Evolutionary conservation across 2,113 vertebrate species (phyloP).

Genomic region (Sapajus apella): DNA sequence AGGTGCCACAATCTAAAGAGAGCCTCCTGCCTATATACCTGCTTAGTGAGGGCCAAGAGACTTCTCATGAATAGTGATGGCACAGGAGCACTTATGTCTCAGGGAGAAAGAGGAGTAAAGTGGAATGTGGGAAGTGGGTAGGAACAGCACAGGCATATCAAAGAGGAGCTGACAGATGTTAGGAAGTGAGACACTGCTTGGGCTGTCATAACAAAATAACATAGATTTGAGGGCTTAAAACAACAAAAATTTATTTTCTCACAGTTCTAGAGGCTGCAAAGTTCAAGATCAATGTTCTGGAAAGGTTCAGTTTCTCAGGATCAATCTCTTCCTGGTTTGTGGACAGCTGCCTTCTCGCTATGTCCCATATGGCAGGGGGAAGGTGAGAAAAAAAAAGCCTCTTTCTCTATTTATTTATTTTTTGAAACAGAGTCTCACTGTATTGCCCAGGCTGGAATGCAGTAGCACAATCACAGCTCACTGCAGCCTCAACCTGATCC

Average conservation of each 20-base stretch:
- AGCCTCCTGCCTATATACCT: neutral
- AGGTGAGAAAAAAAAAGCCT: neutral
- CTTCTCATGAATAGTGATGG: neutral
- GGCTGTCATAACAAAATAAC: neutral
- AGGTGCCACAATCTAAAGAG: neutral
- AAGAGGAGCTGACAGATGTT: constrained; percentile 21
- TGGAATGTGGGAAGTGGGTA: neutral
- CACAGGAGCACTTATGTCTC: neutral
- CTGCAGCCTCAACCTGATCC: neutral
- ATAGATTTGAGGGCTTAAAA: neutral
- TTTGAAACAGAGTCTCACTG: neutral
- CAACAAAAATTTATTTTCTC: constrained; percentile 13
- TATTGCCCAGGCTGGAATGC: neutral
- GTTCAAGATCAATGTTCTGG: neutral
- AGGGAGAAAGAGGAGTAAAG: constrained; percentile 5
- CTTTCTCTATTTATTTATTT: neutral
- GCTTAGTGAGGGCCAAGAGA: neutral
- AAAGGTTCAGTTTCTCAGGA: neutral
- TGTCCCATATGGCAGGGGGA: neutral
- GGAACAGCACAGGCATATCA: neutral
- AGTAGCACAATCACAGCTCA: neutral
- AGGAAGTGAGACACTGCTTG: constrained; percentile 16
- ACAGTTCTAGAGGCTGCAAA: neutral
- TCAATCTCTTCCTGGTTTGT: neutral
- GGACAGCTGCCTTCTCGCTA: neutral